A percentile compares a stretch with the other conserved stretches of the same genome.
Evolutionary conservation across 1,140 invertebrate species (phyloP).

Genomic region (Bombyx mori): ASM3026992v2 NC_085128.1:8363501-8364000

Average conservation of each 20-base stretch:
- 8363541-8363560: conserved; percentile 16
- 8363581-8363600: too few relatives aligned
- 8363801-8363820: too few relatives aligned
- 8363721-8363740: conserved; percentile 22
- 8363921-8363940: conserved; percentile 6
- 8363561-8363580: not conserved
- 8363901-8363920: conserved; percentile 10
- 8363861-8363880: too few relatives aligned
- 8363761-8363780: not conserved
- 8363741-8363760: not conserved
- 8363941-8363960: conserved; percentile 16
- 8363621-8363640: conserved; percentile 23
- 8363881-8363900: conserved; percentile 2
- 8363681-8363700: conserved; percentile 13
- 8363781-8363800: too few relatives aligned
- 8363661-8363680: conserved; percentile 17
- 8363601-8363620: not conserved
- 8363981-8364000: conserved; percentile 11
- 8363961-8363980: conserved; percentile 15
- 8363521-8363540: conserved; percentile 8
- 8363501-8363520: conserved; percentile 9
- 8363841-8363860: too few relatives aligned
- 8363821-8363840: too few relatives aligned
- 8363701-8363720: conserved; percentile 23
- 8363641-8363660: conserved; percentile 20